Base-by-base conservation (phyloP, 2,113 vertebrate species). In the Oceanites oceanicus region DNA sequence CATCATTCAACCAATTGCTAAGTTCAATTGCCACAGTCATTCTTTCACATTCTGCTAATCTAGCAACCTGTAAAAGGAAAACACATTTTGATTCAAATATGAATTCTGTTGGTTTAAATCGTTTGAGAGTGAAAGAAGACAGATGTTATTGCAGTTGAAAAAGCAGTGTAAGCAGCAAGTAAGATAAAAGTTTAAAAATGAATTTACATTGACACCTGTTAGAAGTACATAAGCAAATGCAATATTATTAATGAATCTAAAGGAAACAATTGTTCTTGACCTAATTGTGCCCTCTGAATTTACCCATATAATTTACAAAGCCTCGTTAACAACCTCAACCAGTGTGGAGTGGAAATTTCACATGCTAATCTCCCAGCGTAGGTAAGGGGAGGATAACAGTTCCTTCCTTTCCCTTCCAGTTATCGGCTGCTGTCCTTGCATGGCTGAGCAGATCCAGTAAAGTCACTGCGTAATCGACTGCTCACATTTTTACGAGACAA, bases 11-110 rank as follows among this genome's bases (percentile, higher is more conserved):
- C 97, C 98, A 98, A 96, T 95, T 98, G 61, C 99, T 98, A 76
- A 99, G 95, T 85, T 99, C 99, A 96, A 99, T 89, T 23, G 99
- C 99, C 76, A 98, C 98, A 89, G 98, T 86, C 97, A 99, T 97
- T 63, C 98, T 98, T 91, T 99, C 98, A 96, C 99, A 99, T 97
- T 99, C 99, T 63, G 91, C 96, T 96, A 99, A 95, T 94, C 99
- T 98, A 81, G 98, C 96, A 63, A 98, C 97, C 99, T 99, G 97
- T 40, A 96, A 95, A 97, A 72, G 40, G 94, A 92, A 30, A 92
- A 80, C 47, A 23, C 21, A 61, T 78, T 80, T 88, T 83, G 58
- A 95, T 81, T 79, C 68, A 90, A 81, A 74, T 34, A 75, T 19
- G 50, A 72, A 32, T 84, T n/a, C 38, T 58, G 34, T n/a, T 52